Base-by-base conservation (phyloP, 2,888 invertebrate species). In the Hirtodrosophila duncani region DNA sequence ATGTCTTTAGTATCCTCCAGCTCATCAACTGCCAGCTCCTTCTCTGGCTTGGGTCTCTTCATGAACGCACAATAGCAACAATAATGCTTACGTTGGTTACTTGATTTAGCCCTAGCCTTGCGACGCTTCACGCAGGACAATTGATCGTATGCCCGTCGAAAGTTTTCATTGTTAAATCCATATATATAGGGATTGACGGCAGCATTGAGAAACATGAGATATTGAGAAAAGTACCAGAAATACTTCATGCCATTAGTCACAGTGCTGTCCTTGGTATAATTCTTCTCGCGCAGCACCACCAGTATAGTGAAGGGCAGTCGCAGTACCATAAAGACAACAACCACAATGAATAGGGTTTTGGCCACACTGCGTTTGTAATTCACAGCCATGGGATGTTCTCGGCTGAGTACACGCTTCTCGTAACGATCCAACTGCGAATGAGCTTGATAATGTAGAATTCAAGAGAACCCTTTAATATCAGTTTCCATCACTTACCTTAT, bases 181-280 rank as follows among this genome's bases (percentile, higher is more conserved):
- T 94, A 94, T 51, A 94, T 91, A 0, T 94, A 84, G 0, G 94
- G 94, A 81, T 94, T 94, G 37, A 94, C 84, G 1, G 93, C 92
- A 3, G 92, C 91, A 83, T 93, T 93, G 2, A 91, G 71, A 64
- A 92, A 91, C 84, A 93, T 91, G 1, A 93, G 86, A 69, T 89
- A 92, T 69, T 92, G 92, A 0, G 93, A 91, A 1, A 88, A 85
- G 63, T 92, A 93, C 91, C 92, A 92, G 64, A 92, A 84, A 2
- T 88, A 85, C 38, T 88, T 88, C 72, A 89, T 92, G 8, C 87
- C 85, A 8, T 85, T 84, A 5, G 90, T 89, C 2, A 89, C 48
- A 2, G 57, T 77, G 14, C 20, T 53, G 2, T 69, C 68, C n/a
- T 43, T 59, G 17, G 57, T 53, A 1, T 67, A 59, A 9, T 70